Conservation (phyloP, 2,113 vertebrate genomes). For the Seriola dumerili region DNA sequence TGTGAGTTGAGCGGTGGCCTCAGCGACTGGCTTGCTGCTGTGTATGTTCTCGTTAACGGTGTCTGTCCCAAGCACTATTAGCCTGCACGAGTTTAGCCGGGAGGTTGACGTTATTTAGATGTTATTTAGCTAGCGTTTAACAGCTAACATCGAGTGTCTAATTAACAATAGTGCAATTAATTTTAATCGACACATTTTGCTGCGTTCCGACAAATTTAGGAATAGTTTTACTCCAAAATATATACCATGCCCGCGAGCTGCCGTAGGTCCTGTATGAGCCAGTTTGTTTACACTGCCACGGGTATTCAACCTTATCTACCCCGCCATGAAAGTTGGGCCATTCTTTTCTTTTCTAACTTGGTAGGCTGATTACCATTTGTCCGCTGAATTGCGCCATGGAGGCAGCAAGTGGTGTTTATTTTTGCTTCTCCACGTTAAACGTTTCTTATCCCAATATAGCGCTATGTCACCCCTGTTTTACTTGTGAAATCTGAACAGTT, state of each 20-base stretch:
- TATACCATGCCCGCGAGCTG: neutral
- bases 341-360: neutral
- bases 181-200: neutral
- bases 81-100: neutral
- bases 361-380: neutral
- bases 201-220: conserved; percentile 14
- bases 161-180: neutral
- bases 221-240: neutral
- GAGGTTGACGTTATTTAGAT: neutral
- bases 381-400: conserved; percentile 1
- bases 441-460: neutral
- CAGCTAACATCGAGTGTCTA: rapidly evolving
- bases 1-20: conserved; percentile 69
- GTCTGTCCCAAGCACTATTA: conserved; percentile 41
- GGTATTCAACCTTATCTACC: neutral
- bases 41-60: conserved; percentile 3
- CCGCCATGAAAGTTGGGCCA: neutral
- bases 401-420: conserved; percentile 6
- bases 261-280: neutral
- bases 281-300: conserved; percentile 73
- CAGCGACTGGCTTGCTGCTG: conserved; percentile 40
- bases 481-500: neutral
- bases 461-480: neutral
- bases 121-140: neutral
- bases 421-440: neutral